These are phyloP conservation scores for Athene cunicularia DNA, from an alignment of 2,113 vertebrate genomes.

Conservation along the genomic window DNA sequence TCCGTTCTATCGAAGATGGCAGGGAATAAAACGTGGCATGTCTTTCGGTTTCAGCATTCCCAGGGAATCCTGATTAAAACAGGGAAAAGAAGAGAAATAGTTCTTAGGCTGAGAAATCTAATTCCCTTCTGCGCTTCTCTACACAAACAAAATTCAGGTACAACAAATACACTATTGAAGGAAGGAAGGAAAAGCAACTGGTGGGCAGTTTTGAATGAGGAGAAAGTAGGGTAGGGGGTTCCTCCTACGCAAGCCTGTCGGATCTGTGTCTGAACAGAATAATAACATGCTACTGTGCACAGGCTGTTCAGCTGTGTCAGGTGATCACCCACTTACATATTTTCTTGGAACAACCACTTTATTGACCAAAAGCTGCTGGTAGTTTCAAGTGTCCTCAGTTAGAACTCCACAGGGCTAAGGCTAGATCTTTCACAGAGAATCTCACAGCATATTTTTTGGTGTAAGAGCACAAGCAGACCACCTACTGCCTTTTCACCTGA, in stretches of 20 bases:
- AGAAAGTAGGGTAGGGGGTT: not conserved
- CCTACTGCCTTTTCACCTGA: not conserved
- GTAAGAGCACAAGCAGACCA: not conserved
- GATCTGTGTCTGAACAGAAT: not conserved
- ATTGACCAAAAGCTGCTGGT: not conserved
- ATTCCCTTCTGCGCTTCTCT: slow-evolving; percentile 10
- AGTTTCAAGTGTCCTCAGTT: not conserved
- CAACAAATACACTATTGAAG: not conserved
- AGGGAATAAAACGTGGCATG: slow-evolving; percentile 78
- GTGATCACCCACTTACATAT: not conserved
- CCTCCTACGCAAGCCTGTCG: not conserved
- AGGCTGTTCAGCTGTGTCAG: not conserved
- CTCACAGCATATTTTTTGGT: accelerated
- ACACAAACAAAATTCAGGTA: not conserved
- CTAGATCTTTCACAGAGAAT: not conserved
- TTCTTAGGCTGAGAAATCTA: slow-evolving; percentile 42
- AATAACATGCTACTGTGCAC: not conserved
- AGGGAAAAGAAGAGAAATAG: slow-evolving; percentile 60
- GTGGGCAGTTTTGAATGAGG: accelerated
- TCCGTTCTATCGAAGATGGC: slow-evolving; percentile 85
- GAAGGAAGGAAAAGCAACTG: not conserved
- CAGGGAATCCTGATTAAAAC: slow-evolving; percentile 78
- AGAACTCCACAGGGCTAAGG: not conserved
- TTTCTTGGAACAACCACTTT: not conserved
- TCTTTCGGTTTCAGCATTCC: slow-evolving; percentile 81